Evolutionary conservation across 2,888 invertebrate genomes (phyloP), one percentile per base, ranked within the genome.

Genomic region (Neelides folsomi): DNA sequence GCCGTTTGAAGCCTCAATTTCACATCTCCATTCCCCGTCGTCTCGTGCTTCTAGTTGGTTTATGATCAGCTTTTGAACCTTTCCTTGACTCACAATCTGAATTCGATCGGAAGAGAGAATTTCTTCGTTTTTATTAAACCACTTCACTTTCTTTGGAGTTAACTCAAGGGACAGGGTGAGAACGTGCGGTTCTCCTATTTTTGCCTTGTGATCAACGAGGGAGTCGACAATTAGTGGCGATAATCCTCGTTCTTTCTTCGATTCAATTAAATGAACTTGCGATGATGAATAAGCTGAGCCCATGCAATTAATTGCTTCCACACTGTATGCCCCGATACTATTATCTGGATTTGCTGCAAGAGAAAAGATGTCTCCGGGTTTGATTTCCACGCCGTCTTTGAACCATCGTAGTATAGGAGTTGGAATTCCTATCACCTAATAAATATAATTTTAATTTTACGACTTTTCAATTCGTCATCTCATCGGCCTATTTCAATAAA

Each of bases 1-100:
- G 7, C 57, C 77, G 48, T 84, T 85, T 41, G 82, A 27, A 27
- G 27, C 81, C 12, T 51, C 82, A 7, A 86, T 86, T 10, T 86
- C 85, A 67, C 87, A 87, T 69, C 88, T 88, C 86, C 87, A 88
- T 68, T 87, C 86, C 13, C 89, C 90, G 64, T 86, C 86, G 67
- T 90, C 88, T 40, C 77, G 76, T 60, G 83, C 82, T 71, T 86
- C 86, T 0, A 85, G 78, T 0, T 81, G 78, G 59, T 78, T 77
- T 6, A 86, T 77, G 69, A 86, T 82, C 49, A 89, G 16, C 16
- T 19, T 16, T 8, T 38, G 39, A 48, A 48, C 48, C 19, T 48
- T 27, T n/a, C 27, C 48, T 27, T 44, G 20, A 27, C 44, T 44
- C 12, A 48, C 19, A n/a, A 20, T 20, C 18, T 50, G 47, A 35